phyloP scores from a whole-genome alignment of 2,888 invertebrate genomes.

The Drosophila pseudotakahashii region DNA sequence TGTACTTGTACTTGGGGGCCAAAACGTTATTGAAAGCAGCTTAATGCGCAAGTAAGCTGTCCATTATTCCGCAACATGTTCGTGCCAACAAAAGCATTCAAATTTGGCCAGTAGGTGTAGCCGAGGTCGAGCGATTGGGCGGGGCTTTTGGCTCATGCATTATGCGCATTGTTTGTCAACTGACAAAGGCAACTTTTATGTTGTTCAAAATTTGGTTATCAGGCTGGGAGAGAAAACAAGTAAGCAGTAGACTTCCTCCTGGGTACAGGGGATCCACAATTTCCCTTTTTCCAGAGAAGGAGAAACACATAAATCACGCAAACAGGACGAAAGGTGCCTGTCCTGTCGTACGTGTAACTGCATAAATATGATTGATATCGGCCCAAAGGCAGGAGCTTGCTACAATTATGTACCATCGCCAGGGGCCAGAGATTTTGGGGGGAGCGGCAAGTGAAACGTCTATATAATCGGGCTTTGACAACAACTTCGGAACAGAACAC shows the following conservation, averaged over 20 bases:
- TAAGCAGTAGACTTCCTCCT: background rate
- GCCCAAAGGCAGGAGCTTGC: slow-evolving; percentile 20
- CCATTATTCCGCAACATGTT: slow-evolving; percentile 75
- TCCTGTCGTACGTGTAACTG: slow-evolving; percentile 53
- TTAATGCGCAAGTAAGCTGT: slow-evolving; percentile 77
- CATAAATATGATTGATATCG: slow-evolving; percentile 68
- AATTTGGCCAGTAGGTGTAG: slow-evolving; percentile 49
- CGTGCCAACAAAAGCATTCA: slow-evolving; percentile 57
- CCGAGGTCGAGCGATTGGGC: background rate
- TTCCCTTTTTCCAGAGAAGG: slow-evolving; percentile 7
- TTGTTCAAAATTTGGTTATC: slow-evolving; percentile 61
- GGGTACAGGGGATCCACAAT: background rate
- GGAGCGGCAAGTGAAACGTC: slow-evolving; percentile 2
- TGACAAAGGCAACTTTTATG: slow-evolving; percentile 76
- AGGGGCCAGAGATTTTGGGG: background rate
- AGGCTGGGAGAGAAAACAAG: slow-evolving; percentile 1
- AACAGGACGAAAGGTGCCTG: slow-evolving; percentile 32
- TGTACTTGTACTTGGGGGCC: slow-evolving; percentile 58
- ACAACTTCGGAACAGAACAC: slow-evolving; percentile 31
- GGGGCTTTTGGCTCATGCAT: slow-evolving; percentile 59
- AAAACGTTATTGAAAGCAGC: slow-evolving; percentile 72
- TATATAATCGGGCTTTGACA: slow-evolving; percentile 30
- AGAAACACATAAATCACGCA: slow-evolving; percentile 35
- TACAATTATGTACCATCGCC: slow-evolving; percentile 48
- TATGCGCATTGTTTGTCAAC: slow-evolving; percentile 77